Base-by-base conservation (phyloP, 2,113 vertebrate species). In the Hippolais icterina region DNA sequence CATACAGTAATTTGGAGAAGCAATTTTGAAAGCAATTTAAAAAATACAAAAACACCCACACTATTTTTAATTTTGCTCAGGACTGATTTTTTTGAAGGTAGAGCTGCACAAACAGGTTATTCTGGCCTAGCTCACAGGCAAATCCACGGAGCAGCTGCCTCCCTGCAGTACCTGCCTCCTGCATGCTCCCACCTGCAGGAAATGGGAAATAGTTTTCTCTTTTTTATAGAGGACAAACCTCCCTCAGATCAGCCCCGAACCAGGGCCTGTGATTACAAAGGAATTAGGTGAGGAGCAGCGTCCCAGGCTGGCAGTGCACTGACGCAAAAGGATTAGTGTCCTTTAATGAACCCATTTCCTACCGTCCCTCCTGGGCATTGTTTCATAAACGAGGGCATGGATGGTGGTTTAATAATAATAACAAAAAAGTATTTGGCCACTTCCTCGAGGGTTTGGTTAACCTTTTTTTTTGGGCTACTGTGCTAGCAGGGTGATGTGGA, bases 151-250 rank as follows among this genome's bases (percentile, higher is more conserved):
- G 47, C 65, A 91, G 84, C 84, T 96, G 72, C 84, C 53, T 31
- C 57, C 83, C 44, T 0, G 1, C 9, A 1, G 35, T 76, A 37
- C 83, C 83, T 72, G 76, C 56, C 66, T 59, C 63, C 29, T 85
- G 74, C 59, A 1, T 53, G 94, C 79, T 83, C 85, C 31, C 21
- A 83, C 88, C 83, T 90, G 86, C 86, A 90, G 94, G 68, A 93
- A 83, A 94, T 66, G 79, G 94, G 68, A 96, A 95, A 92, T 88
- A 83, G 42, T 72, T 95, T 88, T 80, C 25, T 44, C 23, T 57
- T 42, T 85, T 83, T 69, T 29, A 31, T 64, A 16, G 35, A 70
- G 60, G 21, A 52, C 65, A 72, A 76, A 91, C 25, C 74, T 59
- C 52, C 56, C 64, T 90, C 47, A 71, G 71, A 37, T 82, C 44